A percentile compares a stretch with the other conserved stretches of the same genome.
Evolutionary conservation across 2,113 vertebrate genomes (phyloP).

Genomic region (Protomyctophum bolini): DNA sequence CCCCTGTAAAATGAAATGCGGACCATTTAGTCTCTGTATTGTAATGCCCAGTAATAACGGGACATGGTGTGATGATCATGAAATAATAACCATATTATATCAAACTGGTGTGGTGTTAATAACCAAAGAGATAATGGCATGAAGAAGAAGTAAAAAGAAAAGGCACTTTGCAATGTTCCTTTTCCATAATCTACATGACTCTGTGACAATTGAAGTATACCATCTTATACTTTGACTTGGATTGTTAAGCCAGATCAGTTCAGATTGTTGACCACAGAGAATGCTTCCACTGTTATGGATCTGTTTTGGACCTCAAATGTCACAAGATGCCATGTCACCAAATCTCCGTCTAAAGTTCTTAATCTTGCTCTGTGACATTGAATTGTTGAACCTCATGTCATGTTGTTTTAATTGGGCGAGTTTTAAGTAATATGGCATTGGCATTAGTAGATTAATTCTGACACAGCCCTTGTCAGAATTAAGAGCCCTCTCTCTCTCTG

Average conservation of each 20-base stretch:
- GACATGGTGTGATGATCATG: constrained; percentile 22
- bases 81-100: constrained; percentile 29
- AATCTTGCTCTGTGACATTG: not conserved
- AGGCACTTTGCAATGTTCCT: not conserved
- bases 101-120: constrained; percentile 18
- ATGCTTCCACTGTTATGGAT: not conserved
- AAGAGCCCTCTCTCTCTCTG: too few species aligned
- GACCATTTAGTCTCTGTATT: constrained; percentile 31
- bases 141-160: not conserved
- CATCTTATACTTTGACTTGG: not conserved
- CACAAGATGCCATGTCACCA: not conserved
- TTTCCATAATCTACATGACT: not conserved
- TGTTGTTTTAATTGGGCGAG: not conserved
- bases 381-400: not conserved
- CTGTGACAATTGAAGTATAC: not conserved
- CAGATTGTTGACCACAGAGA: not conserved
- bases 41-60: constrained; percentile 35
- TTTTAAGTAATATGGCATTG: not conserved
- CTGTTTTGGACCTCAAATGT: constrained; percentile 6
- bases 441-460: too few species aligned
- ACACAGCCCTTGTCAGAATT: too few species aligned
- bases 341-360: not conserved
- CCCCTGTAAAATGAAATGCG: too few species aligned
- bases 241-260: not conserved
- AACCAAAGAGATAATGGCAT: not conserved